A percentile compares a stretch with the other conserved stretches of the same genome.
These are phyloP conservation scores for Hyphantria cunea DNA, from an alignment of 1,140 invertebrate genomes.

Conservation along the genomic window DNA sequence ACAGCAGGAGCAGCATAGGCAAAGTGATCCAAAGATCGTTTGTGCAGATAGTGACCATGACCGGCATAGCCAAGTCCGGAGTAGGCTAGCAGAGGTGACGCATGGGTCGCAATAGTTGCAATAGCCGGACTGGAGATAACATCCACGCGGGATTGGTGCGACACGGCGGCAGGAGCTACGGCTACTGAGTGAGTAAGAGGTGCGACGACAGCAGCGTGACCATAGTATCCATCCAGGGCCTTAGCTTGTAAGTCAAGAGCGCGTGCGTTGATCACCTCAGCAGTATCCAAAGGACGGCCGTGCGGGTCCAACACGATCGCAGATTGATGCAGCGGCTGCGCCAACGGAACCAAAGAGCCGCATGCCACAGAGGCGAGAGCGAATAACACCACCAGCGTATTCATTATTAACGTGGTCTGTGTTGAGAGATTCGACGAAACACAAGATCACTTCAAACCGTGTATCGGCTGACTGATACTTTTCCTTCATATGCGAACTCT, in stretches of 20 bases:
- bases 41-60: conserved; percentile 57
- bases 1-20: conserved; percentile 50
- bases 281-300: conserved; percentile 72
- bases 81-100: conserved; percentile 23
- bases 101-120: conserved; percentile 35
- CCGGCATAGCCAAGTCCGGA: conserved; percentile 40
- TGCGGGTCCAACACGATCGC: conserved; percentile 61
- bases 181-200: conserved; percentile 43
- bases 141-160: conserved; percentile 44
- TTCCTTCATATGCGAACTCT: conserved; percentile 30
- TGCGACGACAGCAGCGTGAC: conserved; percentile 30
- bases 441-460: conserved; percentile 46
- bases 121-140: conserved; percentile 40
- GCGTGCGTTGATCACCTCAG: conserved; percentile 76
- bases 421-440: conserved; percentile 36
- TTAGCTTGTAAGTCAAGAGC: conserved; percentile 74
- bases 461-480: conserved; percentile 40
- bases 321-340: conserved; percentile 51
- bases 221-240: conserved; percentile 54
- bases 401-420: conserved; percentile 64
- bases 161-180: conserved; percentile 44
- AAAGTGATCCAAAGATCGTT: conserved; percentile 52
- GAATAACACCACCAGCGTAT: conserved; percentile 81
- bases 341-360: conserved; percentile 45
- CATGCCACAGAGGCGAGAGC: conserved; percentile 48